phyloP scores from a whole-genome alignment of 2,113 vertebrate genomes.

The Channa maculata region DNA sequence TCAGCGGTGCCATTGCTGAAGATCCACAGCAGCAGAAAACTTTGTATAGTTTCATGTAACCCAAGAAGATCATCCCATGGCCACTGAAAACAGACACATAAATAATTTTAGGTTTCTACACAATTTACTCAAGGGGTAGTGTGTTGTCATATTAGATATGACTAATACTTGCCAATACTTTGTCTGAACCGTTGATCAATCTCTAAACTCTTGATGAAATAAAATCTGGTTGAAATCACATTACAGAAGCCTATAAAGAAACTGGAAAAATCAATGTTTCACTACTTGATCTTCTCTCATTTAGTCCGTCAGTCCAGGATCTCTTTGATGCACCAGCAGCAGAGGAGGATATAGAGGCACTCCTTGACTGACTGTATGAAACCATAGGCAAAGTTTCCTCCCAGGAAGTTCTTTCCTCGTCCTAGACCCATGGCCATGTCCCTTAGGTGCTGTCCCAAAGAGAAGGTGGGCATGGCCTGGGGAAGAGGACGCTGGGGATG shows the following conservation, averaged over 20 bases:
- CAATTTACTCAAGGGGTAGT: no score
- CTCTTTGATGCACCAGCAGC: constrained; percentile 94
- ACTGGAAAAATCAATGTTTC: constrained; percentile 37
- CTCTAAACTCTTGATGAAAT: constrained; percentile 45
- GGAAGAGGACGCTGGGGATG: constrained; percentile 78
- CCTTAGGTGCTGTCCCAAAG: constrained; percentile 63
- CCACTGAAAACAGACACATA: constrained; percentile 26
- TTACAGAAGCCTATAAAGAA: constrained; percentile 23
- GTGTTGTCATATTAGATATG: constrained; percentile 16
- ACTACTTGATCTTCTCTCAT: constrained; percentile 33
- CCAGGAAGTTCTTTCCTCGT: constrained; percentile 70
- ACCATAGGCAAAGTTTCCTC: constrained; percentile 77
- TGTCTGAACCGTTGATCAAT: constrained; percentile 39
- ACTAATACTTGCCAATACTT: constrained; percentile 57
- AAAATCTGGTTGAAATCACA: constrained; percentile 45
- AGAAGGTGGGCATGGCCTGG: constrained; percentile 66
- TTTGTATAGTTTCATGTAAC: background rate
- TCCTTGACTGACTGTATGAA: constrained; percentile 84
- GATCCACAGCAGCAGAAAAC: constrained; percentile 23
- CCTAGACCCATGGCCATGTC: constrained; percentile 74
- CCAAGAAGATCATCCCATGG: constrained; percentile 34
- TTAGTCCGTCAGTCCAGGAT: constrained; percentile 86
- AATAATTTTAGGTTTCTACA: no score
- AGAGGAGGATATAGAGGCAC: constrained; percentile 88
- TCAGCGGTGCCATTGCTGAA: constrained; percentile 12